Evolutionary conservation across 64 coral and sea anemone species (phyloP).

Genomic region (Montipora capricornis): DNA sequence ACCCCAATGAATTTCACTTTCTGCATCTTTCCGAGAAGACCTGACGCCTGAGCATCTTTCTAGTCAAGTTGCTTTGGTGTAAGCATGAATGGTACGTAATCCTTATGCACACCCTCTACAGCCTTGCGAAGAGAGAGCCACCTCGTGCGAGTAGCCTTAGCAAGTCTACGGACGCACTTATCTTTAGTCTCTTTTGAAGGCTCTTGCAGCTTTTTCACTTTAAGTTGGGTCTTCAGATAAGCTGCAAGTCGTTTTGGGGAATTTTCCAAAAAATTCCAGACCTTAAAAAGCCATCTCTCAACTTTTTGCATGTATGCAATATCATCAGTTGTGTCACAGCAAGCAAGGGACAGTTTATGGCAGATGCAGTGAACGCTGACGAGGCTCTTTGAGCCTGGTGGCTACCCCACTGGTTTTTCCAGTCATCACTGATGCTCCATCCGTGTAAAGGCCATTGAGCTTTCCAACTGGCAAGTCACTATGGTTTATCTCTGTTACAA

Average conservation of each 20-base stretch:
- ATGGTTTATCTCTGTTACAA: not conserved
- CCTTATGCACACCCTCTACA: conserved; percentile 39
- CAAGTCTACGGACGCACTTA: conserved; percentile 28
- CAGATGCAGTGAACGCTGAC: conserved; percentile 60
- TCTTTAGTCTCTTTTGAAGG: conserved; percentile 34
- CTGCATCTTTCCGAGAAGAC: not conserved
- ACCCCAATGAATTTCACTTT: conserved; percentile 71
- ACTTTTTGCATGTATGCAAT: conserved; percentile 46
- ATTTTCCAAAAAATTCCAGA: conserved; percentile 59
- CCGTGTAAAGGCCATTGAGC: conserved; percentile 28
- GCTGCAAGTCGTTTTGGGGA: conserved; percentile 17
- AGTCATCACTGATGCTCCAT: conserved; percentile 64
- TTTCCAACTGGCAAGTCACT: conserved; percentile 20
- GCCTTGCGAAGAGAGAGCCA: conserved; percentile 59
- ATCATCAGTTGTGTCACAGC: conserved; percentile 31
- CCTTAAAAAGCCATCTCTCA: conserved; percentile 35
- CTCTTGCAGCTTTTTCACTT: conserved; percentile 6
- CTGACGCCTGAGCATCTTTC: conserved; percentile 42
- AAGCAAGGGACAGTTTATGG: conserved; percentile 61
- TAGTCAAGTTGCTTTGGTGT: conserved; percentile 41
- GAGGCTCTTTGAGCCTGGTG: conserved; percentile 13
- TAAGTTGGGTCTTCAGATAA: not conserved
- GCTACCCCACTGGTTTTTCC: conserved; percentile 61
- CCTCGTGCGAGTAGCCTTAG: conserved; percentile 24
- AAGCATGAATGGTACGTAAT: conserved; percentile 38